A percentile compares a stretch with the other conserved stretches of the same genome.
phyloP scores from a whole-genome alignment of 2,888 invertebrate species.

The Erpobdella octoculata region DNA sequence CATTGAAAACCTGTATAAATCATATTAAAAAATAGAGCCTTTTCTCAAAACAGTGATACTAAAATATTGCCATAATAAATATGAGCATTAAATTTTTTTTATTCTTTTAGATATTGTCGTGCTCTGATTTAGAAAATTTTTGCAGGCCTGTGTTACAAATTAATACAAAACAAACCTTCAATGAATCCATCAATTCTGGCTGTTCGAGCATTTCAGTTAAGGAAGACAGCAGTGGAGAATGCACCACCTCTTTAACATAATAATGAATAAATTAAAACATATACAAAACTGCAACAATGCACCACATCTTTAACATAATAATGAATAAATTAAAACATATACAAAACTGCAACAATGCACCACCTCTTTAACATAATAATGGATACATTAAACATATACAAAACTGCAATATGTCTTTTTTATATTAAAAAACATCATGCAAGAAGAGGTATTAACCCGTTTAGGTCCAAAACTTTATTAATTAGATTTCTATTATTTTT shows the following conservation, averaged over 20 bases:
- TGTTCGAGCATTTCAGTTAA: not conserved
- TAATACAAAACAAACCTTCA: not conserved
- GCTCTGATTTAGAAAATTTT: no score
- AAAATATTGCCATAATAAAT: not conserved
- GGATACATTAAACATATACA: not conserved
- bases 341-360: not conserved
- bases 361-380: not conserved
- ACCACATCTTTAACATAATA: not conserved
- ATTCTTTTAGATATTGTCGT: no score
- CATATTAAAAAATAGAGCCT: no score
- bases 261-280: not conserved
- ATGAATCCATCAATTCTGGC: not conserved
- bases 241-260: not conserved
- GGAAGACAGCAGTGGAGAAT: slow-evolving; percentile 11
- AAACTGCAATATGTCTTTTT: not conserved
- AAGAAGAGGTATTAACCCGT: no score
- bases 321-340: not conserved
- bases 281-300: not conserved
- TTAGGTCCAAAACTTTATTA: no score
- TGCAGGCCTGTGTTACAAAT: no score
- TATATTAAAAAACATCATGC: no score
- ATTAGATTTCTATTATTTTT: no score
- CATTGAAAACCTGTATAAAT: no score
- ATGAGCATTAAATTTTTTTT: not conserved
- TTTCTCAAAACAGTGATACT: no score